Conservation (phyloP, 2,113 vertebrate genomes). For the Ranitomeya variabilis region DNA sequence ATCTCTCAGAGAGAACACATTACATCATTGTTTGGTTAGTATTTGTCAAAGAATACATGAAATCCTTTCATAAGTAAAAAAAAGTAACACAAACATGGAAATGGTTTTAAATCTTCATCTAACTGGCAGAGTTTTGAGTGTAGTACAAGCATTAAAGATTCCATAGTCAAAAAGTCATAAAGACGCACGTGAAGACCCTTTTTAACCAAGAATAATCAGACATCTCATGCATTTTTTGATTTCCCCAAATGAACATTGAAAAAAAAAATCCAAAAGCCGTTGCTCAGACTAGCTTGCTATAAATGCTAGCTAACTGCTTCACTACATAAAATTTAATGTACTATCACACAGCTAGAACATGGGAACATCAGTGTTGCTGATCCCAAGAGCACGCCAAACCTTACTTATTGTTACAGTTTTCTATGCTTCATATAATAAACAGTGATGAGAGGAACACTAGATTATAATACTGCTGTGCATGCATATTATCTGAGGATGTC, state of each 20-base stretch:
- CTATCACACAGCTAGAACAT: slow-evolving; percentile 42
- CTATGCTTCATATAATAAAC: slow-evolving; percentile 44
- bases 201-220: neutral
- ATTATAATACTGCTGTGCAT: neutral
- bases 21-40: too few species aligned
- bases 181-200: neutral
- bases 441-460: slow-evolving; percentile 11
- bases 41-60: too few species aligned
- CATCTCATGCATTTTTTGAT: neutral
- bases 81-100: too few species aligned
- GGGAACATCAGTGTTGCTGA: slow-evolving; percentile 32
- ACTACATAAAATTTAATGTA: slow-evolving; percentile 51
- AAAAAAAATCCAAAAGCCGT: slow-evolving; percentile 6
- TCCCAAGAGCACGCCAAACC: slow-evolving; percentile 40
- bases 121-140: neutral
- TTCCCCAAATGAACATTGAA: neutral
- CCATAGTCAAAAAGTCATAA: neutral
- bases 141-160: neutral
- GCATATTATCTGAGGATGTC: neutral
- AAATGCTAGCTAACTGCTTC: slow-evolving; percentile 32
- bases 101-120: too few species aligned
- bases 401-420: slow-evolving; percentile 37
- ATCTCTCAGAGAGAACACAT: too few species aligned
- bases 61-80: too few species aligned
- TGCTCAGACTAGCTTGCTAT: slow-evolving; percentile 26